Evolutionary conservation across 2,797 vertebrate genomes (phyloP).

Genomic region (Pelodytes ibericus): DNA sequence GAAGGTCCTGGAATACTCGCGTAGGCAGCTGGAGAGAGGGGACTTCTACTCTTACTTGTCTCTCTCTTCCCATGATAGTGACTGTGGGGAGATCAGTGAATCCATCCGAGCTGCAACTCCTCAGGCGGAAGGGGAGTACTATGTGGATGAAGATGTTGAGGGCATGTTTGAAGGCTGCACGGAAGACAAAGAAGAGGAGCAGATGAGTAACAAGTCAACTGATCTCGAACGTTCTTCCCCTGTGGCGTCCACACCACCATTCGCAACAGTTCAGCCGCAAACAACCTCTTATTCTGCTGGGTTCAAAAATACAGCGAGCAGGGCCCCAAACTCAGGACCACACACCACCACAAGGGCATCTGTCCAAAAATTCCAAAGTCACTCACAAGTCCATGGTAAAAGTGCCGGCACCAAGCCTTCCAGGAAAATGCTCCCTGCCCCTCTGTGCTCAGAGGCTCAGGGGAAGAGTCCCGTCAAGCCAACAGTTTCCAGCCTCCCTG

Average conservation of each 20-base stretch:
- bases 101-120: slow-evolving; percentile 82
- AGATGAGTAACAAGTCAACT: slow-evolving; percentile 61
- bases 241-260: neutral
- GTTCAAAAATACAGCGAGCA: slow-evolving; percentile 21
- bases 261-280: neutral
- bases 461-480: slow-evolving; percentile 34
- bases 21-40: slow-evolving; percentile 87
- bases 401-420: slow-evolving; percentile 16
- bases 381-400: slow-evolving; percentile 22
- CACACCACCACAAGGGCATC: slow-evolving; percentile 6
- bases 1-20: slow-evolving; percentile 93
- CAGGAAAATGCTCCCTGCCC: slow-evolving; percentile 23
- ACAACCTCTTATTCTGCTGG: neutral
- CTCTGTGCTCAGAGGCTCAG: slow-evolving; percentile 11
- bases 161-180: slow-evolving; percentile 87
- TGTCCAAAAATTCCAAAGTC: slow-evolving; percentile 25
- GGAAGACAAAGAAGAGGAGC: slow-evolving; percentile 82
- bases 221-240: slow-evolving; percentile 13
- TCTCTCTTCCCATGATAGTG: slow-evolving; percentile 96
- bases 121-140: slow-evolving; percentile 72
- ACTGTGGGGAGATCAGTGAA: slow-evolving; percentile 91
- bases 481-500: slow-evolving; percentile 38
- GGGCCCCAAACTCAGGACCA: slow-evolving; percentile 20
- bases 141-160: slow-evolving; percentile 85
- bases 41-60: slow-evolving; percentile 98